These are phyloP conservation scores for Melanotaenia parkinsoni DNA, from an alignment of 2,797 vertebrate genomes.

Conservation along the genomic window DNA sequence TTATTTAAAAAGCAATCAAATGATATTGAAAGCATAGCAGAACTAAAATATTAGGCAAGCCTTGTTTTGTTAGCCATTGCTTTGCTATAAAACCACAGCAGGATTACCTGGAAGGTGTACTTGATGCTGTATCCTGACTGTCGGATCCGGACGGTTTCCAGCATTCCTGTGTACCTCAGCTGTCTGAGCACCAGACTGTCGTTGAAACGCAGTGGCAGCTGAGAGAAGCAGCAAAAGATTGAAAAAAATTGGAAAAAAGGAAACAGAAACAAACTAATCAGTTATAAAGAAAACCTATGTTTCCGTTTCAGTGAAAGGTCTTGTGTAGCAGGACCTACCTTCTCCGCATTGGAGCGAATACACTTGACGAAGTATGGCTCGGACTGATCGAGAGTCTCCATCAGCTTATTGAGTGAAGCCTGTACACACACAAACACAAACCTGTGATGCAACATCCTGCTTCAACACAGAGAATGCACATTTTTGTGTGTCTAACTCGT, in stretches of 20 bases:
- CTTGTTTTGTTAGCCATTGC: neutral
- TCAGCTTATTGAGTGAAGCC: conserved; percentile 95
- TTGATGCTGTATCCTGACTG: conserved; percentile 97
- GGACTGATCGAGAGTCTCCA: conserved; percentile 96
- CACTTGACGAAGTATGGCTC: conserved; percentile 98
- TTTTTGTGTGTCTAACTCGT: neutral
- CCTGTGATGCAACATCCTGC: neutral
- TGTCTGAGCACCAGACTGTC: conserved; percentile 93
- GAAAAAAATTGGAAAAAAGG: neutral
- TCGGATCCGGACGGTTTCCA: conserved; percentile 95
- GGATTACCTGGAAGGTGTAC: conserved; percentile 91
- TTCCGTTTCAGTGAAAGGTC: neutral
- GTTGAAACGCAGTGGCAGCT: conserved; percentile 93
- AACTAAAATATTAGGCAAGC: neutral
- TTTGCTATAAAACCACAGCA: neutral
- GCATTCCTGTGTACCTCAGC: conserved; percentile 95
- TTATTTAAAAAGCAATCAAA: neutral
- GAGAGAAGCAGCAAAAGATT: conserved; percentile 11
- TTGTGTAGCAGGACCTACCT: conserved; percentile 80
- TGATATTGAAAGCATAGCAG: neutral
- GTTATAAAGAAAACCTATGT: neutral
- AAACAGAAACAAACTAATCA: neutral
- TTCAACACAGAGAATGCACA: neutral
- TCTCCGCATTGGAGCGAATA: conserved; percentile 96
- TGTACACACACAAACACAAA: conserved; percentile 62